Base-by-base conservation (phyloP, 2,113 vertebrate species). In the Philantomba maxwellii region DNA sequence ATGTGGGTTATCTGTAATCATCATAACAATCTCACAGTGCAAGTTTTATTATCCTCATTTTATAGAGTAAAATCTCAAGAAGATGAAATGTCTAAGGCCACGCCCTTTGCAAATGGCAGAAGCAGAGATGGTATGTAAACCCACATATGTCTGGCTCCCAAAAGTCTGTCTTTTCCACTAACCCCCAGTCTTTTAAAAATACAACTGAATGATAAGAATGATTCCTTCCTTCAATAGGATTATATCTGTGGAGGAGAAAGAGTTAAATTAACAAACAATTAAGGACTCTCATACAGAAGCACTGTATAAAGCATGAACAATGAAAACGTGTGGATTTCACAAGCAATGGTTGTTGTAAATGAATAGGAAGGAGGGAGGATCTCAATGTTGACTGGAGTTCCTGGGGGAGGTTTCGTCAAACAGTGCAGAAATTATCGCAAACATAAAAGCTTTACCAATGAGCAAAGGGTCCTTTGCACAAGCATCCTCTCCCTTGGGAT, bases 381-480 rank as follows among this genome's bases (percentile, higher is more conserved):
- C 13, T 94, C 39, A 23, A 2, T 86, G 80, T 83, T 90, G 70
- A 86, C 10, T 78, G 75, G 91, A 80, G 82, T 90, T 96, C 84
- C 89, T 93, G 6, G 26, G 87, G 81, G 51, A 95, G 66, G 60
- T 30, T 96, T 95, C 39, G 26, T 93, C 57, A 95, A 95, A 62
- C 85, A 94, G 70, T 84, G 55, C 66, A 97, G 87, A 97, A 96
- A 97, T 95, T 93, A 97, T 88, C 87, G 55, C 95, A 93, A 97
- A 93, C 96, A 88, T 88, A 85, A 94, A 97, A 93, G 84, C 60
- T 95, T 96, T 97, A 90, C 78, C 97, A 93, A 94, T 92, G 96
- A 97, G 96, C 91, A 94, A 97, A 96, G 92, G 96, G 97, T 98
- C 95, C 97, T 97, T 98, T 97, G 96, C 95, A 97, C 96, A 98